Percentiles rank a stretch among this genome's conserved stretches.
Evolutionary conservation across 2,113 vertebrate species (phyloP).

Genomic region (Anolis carolinensis): DNA sequence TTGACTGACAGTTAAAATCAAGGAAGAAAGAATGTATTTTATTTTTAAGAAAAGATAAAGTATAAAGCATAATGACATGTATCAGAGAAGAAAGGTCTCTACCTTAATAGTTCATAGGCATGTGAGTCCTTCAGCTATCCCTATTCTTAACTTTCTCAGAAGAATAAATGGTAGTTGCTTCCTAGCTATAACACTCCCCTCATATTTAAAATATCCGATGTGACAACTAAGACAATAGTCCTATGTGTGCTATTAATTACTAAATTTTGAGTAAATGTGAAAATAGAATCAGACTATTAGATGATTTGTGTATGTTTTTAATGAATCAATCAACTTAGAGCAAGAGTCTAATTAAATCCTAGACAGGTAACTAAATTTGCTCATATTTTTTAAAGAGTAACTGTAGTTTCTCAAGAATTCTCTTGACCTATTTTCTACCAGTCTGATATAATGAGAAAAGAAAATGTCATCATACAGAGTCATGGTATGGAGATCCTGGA

Average conservation of each 20-base stretch:
- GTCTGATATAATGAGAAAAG: not conserved
- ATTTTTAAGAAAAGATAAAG: constrained; percentile 5
- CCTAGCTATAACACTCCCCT: not conserved
- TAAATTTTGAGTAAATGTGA: not conserved
- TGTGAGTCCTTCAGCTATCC: not conserved
- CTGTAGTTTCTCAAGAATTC: not conserved
- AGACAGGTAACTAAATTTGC: not conserved
- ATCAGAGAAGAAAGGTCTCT: constrained; percentile 4
- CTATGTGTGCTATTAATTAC: not conserved
- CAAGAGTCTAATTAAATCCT: not conserved
- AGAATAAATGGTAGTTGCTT: accelerated
- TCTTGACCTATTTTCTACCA: not conserved
- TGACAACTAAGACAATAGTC: not conserved
- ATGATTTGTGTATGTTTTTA: no score
- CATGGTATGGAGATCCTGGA: not conserved
- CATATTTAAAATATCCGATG: not conserved
- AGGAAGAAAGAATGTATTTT: constrained; percentile 18
- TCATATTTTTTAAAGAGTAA: not conserved
- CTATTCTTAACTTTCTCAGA: not conserved
- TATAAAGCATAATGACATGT: constrained; percentile 13
- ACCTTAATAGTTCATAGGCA: not conserved
- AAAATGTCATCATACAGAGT: not conserved
- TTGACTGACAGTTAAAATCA: constrained; percentile 17
- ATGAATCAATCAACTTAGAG: not conserved
- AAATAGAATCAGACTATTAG: not conserved